Conservation (phyloP, 1,140 invertebrate genomes). For the Tenebrio molitor region DNA sequence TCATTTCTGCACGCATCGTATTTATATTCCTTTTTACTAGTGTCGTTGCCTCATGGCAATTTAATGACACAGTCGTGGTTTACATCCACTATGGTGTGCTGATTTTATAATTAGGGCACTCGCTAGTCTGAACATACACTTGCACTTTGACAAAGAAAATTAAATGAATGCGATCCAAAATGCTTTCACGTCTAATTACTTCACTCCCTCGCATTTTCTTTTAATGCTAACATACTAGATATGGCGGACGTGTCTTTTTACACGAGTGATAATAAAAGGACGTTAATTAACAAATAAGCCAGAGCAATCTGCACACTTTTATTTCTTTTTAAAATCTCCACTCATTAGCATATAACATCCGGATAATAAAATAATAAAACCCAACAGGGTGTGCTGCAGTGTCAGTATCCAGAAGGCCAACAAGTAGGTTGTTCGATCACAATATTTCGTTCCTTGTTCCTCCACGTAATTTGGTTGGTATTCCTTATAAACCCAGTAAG, state of each 20-base stretch:
- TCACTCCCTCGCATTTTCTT: no score
- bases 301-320: no score
- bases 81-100: background rate
- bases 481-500: constrained; percentile 59
- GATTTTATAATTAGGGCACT: background rate
- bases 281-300: background rate
- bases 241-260: no score
- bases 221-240: no score
- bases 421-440: constrained; percentile 61
- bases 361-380: constrained; percentile 58
- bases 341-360: constrained; percentile 59
- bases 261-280: background rate
- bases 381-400: constrained; percentile 59
- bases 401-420: constrained; percentile 63
- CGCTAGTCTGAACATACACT: background rate
- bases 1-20: background rate
- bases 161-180: no score
- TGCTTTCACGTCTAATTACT: no score
- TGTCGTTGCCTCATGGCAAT: background rate
- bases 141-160: no score
- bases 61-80: constrained; percentile 1
- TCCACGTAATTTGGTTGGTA: constrained; percentile 63
- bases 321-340: constrained; percentile 51
- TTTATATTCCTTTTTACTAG: constrained; percentile 15
- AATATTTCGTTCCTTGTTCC: constrained; percentile 51